Evolutionary conservation across 2,888 invertebrate species (phyloP).

Genomic region (Tyria jacobaeae): DNA sequence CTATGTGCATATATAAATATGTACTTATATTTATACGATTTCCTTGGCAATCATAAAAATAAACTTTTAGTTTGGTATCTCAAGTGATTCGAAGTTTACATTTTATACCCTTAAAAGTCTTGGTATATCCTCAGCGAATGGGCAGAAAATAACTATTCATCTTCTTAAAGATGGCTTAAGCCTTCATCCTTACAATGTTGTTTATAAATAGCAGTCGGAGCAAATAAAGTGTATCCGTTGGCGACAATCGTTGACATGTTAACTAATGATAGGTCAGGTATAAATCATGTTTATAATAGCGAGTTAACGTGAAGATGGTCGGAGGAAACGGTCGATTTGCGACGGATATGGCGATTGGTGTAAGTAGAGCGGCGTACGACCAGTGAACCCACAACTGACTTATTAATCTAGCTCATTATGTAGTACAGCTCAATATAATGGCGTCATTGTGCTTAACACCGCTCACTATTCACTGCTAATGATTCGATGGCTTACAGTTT

Average conservation of each 20-base stretch:
- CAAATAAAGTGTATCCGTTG: constrained; percentile 79
- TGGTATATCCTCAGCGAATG: constrained; percentile 14
- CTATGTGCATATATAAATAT: constrained; percentile 9
- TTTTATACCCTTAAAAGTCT: constrained; percentile 18
- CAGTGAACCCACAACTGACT: constrained; percentile 62
- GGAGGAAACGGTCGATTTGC: constrained; percentile 84
- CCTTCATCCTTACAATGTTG: constrained; percentile 47
- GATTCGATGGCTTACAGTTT: constrained; percentile 33
- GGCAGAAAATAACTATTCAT: constrained; percentile 24
- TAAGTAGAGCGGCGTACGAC: constrained; percentile 68
- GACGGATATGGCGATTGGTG: constrained; percentile 82
- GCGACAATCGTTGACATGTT: constrained; percentile 76
- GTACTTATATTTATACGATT: constrained; percentile 25
- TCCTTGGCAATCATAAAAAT: constrained; percentile 30
- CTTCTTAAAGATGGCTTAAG: constrained; percentile 38
- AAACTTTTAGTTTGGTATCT: constrained; percentile 31
- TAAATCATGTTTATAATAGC: constrained; percentile 83
- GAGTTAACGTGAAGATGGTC: constrained; percentile 69
- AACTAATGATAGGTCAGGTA: constrained; percentile 83
- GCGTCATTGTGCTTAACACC: constrained; percentile 50
- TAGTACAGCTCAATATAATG: constrained; percentile 53
- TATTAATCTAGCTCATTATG: constrained; percentile 68
- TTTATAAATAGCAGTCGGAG: constrained; percentile 64
- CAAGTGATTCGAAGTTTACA: no score
- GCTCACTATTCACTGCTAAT: constrained; percentile 33